Percentiles rank a stretch among this genome's conserved stretches.
Evolutionary conservation across 2,888 invertebrate genomes (phyloP).

Genomic region (Leptarthrus brevirostris): DNA sequence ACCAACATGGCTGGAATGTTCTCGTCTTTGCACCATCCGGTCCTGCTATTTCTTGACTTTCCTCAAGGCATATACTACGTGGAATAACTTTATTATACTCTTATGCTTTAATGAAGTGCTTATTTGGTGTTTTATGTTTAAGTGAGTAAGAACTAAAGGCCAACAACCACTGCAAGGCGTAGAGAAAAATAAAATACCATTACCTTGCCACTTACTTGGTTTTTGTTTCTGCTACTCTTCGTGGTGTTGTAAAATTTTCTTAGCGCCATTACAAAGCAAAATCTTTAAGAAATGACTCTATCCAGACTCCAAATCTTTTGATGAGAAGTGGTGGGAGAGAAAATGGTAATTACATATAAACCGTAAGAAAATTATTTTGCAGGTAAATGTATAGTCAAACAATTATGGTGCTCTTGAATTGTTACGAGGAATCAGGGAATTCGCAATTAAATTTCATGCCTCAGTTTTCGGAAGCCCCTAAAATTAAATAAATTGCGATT

Average conservation of each 20-base stretch:
- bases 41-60: not conserved
- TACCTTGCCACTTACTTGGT: not conserved
- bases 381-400: too few relatives aligned
- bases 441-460: too few relatives aligned
- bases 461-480: too few relatives aligned
- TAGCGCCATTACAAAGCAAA: not conserved
- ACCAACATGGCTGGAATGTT: conserved; percentile 19
- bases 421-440: too few relatives aligned
- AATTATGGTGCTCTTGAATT: too few relatives aligned
- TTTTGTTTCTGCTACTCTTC: not conserved
- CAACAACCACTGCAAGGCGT: conserved; percentile 11
- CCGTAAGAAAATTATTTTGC: too few relatives aligned
- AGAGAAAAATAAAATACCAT: not conserved
- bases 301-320: not conserved
- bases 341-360: not conserved
- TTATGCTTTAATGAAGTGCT: conserved; percentile 43
- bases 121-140: conserved; percentile 42
- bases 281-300: not conserved
- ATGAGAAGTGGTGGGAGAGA: not conserved
- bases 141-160: conserved; percentile 20
- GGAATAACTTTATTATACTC: conserved; percentile 40
- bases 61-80: not conserved
- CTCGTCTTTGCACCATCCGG: not conserved
- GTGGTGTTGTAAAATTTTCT: not conserved
- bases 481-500: too few relatives aligned